phyloP scores from a whole-genome alignment of 2,113 vertebrate genomes.

The Aldabrachelys gigantea region DNA sequence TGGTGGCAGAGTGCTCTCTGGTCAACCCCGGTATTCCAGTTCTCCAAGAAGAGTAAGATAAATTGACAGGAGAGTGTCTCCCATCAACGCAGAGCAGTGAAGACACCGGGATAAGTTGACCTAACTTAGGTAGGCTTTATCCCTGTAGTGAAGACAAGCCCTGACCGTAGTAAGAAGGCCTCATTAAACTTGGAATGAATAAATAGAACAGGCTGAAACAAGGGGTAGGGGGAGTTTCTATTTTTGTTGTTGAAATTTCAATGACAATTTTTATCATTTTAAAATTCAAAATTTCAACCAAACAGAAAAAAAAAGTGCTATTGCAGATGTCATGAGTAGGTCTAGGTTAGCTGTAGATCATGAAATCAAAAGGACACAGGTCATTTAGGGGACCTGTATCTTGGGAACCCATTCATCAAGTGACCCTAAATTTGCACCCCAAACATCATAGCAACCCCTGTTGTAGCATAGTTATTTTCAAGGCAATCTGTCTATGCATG shows the following conservation, averaged over 20 bases:
- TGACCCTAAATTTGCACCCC: neutral
- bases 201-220: neutral
- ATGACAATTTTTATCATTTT: neutral
- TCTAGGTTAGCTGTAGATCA: neutral
- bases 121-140: too few relatives aligned
- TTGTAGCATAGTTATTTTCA: neutral
- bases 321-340: neutral
- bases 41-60: too few relatives aligned
- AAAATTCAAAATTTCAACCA: neutral
- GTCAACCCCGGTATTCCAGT: too few relatives aligned
- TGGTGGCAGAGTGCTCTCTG: too few relatives aligned
- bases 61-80: too few relatives aligned
- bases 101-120: too few relatives aligned
- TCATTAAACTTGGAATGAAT: neutral
- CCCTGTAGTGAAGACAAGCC: too few relatives aligned
- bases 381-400: neutral
- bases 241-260: neutral
- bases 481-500: neutral
- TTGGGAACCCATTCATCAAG: neutral
- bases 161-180: neutral
- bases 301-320: neutral
- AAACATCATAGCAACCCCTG: neutral
- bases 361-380: neutral
- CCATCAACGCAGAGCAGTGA: too few relatives aligned
- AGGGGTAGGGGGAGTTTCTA: neutral